Evolutionary conservation across 1,140 invertebrate genomes (phyloP), one percentile per base, ranked within the genome.

Genomic region (Apocrypta bakeri): DNA sequence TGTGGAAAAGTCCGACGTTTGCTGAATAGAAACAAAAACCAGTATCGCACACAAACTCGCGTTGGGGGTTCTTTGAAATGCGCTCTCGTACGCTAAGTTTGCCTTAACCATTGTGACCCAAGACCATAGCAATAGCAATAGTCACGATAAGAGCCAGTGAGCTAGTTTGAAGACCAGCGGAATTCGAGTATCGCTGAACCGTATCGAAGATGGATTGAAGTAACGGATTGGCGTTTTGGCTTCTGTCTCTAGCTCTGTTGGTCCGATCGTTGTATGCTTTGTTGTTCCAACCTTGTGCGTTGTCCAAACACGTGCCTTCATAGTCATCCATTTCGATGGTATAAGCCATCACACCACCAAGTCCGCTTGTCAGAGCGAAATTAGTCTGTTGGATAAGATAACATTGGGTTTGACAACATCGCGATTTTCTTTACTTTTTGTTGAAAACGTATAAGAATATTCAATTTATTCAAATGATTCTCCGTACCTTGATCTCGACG

Each of bases 291-390:
- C 2, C 2, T 0, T 2, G 29, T 12, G 17, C 25, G 27, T 40
- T 69, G 42, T 82, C n/a, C 4, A 1, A 3, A 12, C 77, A 79
- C 6, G 21, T 6, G 11, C 83, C 83, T 4, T 21, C 27, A 27
- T 33, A 77, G 25, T 84, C 83, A 27, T 84, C 83, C 78, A 84
- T 80, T 17, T 84, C 83, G 17, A 84, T 42, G 72, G 78, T 81
- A 25, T 31, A 84, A 9, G 83, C 83, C 83, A 84, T 84, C 3
- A 84, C 83, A 4, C 83, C 83, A 7, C 83, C 83, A 0, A 83
- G 29, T 0, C 71, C 40, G 0, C 56, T 6, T 21, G 40, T 48
- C 0, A 79, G 42, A 0, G 82, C 82, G 7, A 72, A 21, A 0
- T 29, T 29, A 1, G 64, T 77, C 77, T 81, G n/a, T n/a, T n/a